Percentiles rank a stretch among this genome's conserved stretches.
Evolutionary conservation across 2,888 invertebrate species (phyloP).

Genomic region (Iselma pallidipennis): DNA sequence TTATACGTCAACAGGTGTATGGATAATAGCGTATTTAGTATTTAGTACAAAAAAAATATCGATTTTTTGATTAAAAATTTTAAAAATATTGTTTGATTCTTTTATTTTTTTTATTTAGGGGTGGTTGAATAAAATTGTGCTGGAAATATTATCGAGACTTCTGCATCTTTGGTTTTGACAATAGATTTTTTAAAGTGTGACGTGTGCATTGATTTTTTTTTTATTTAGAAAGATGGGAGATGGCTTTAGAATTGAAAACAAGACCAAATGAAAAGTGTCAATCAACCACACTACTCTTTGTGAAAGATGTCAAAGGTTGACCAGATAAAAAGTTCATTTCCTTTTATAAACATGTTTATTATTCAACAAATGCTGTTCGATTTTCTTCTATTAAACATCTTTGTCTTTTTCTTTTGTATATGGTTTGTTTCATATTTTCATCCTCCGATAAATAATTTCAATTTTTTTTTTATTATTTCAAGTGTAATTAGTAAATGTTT

Average conservation of each 20-base stretch:
- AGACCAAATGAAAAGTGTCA: conserved; percentile 48
- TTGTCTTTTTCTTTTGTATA: not conserved
- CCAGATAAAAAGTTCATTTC: conserved; percentile 54
- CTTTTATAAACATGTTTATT: conserved; percentile 47
- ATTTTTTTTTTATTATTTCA: conserved; percentile 36
- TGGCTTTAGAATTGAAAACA: conserved; percentile 46
- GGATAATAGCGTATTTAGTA: conserved; percentile 6
- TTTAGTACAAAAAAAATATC: too few species aligned
- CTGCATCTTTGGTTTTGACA: conserved; percentile 10
- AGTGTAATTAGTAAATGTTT: conserved; percentile 42
- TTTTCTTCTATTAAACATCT: conserved; percentile 16
- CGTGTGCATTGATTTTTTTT: conserved; percentile 44
- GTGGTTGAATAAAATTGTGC: not conserved
- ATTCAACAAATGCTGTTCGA: conserved; percentile 33
- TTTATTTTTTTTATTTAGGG: not conserved
- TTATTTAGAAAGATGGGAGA: conserved; percentile 26
- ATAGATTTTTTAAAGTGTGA: conserved; percentile 38
- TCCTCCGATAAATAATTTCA: conserved; percentile 29
- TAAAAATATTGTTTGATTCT: not conserved
- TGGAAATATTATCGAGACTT: conserved; percentile 10
- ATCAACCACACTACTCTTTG: conserved; percentile 43
- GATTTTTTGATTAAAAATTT: too few species aligned
- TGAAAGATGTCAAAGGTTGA: conserved; percentile 44
- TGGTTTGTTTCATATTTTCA: not conserved
- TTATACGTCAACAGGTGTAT: conserved; percentile 28